These are phyloP conservation scores for Clanis bilineata DNA, from an alignment of 2,888 invertebrate species.

Conservation along the genomic window DNA sequence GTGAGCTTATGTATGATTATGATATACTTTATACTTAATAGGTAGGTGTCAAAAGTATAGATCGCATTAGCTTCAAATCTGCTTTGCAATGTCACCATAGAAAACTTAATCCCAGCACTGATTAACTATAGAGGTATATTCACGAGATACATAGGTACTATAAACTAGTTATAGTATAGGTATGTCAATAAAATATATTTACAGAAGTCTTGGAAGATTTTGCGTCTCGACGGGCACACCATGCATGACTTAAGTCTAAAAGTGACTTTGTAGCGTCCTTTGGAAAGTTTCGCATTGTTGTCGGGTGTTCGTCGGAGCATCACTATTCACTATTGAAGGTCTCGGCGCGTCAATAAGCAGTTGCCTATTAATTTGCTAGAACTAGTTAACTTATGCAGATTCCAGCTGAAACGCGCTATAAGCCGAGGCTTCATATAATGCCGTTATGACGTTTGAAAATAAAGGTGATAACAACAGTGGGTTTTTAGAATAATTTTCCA, in stretches of 20 bases:
- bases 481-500: neutral
- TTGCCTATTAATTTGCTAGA: slow-evolving; percentile 20
- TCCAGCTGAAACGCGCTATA: slow-evolving; percentile 11
- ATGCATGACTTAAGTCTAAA: neutral
- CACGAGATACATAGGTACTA: too few relatives aligned
- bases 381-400: slow-evolving; percentile 40
- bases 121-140: too few relatives aligned
- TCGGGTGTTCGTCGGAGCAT: neutral
- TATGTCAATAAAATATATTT: too few relatives aligned
- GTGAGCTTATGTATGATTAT: too few relatives aligned
- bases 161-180: too few relatives aligned
- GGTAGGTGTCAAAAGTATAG: too few relatives aligned
- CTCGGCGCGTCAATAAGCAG: neutral
- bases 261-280: neutral
- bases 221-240: neutral
- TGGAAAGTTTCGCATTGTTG: neutral
- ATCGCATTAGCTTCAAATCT: too few relatives aligned
- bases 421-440: neutral
- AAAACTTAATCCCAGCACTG: too few relatives aligned
- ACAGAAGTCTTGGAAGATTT: neutral
- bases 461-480: too few relatives aligned
- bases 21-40: too few relatives aligned
- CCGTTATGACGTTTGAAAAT: too few relatives aligned
- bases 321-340: neutral
- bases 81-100: too few relatives aligned